A percentile compares a stretch with the other conserved stretches of the same genome.
phyloP scores from a whole-genome alignment of 2,888 invertebrate species.

The Chydorus sphaericus region DNA sequence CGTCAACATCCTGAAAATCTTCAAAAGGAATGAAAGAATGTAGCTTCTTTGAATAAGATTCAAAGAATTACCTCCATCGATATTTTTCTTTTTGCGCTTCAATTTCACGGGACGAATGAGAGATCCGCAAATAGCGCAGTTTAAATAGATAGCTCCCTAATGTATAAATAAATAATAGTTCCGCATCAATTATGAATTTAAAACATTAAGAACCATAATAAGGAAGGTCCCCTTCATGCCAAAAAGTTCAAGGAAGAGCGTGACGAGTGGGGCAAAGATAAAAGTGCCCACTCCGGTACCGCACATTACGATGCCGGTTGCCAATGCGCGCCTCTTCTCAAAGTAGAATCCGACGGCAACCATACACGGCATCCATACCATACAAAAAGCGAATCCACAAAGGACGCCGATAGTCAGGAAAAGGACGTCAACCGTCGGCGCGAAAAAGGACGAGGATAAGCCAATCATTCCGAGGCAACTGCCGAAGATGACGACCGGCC shows the following conservation, averaged over 20 bases:
- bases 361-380: constrained; percentile 91
- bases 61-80: constrained; percentile 27
- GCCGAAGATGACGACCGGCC: constrained; percentile 71
- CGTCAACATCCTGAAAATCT: too few relatives aligned
- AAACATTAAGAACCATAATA: constrained; percentile 46
- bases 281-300: constrained; percentile 92
- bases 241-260: constrained; percentile 40
- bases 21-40: too few relatives aligned
- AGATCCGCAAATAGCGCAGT: constrained; percentile 59
- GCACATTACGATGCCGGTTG: constrained; percentile 90
- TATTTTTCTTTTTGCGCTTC: constrained; percentile 39
- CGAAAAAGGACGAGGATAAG: constrained; percentile 55
- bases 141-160: constrained; percentile 49
- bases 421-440: constrained; percentile 53
- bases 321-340: constrained; percentile 85
- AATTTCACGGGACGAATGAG: constrained; percentile 74
- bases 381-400: constrained; percentile 81
- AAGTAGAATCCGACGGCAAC: constrained; percentile 95
- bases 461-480: constrained; percentile 52
- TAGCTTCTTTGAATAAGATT: too few relatives aligned
- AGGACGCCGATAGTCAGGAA: constrained; percentile 68
- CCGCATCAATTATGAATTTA: not conserved
- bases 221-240: constrained; percentile 66
- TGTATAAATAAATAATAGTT: not conserved
- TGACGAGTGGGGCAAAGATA: constrained; percentile 62